Conservation (phyloP, 2,113 vertebrate genomes). For the Pterocles burchelli region DNA sequence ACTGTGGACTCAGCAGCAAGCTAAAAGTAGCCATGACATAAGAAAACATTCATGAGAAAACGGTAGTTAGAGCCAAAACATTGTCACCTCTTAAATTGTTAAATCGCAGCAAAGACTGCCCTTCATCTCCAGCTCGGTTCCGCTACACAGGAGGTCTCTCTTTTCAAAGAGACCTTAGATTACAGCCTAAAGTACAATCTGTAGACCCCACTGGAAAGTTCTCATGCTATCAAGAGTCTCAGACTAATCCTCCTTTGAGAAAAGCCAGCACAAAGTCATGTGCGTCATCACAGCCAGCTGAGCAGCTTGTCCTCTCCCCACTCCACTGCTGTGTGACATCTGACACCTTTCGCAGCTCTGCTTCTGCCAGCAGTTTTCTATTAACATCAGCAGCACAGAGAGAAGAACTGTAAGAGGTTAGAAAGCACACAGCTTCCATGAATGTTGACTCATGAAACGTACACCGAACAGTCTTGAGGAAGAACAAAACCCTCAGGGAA, state of each 20-base stretch:
- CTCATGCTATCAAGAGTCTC: not conserved
- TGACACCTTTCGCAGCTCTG: not conserved
- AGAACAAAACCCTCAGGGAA: not conserved
- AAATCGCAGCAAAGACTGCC: not conserved
- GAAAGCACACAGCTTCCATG: not conserved
- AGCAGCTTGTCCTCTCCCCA: constrained; percentile 16
- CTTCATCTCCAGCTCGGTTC: not conserved
- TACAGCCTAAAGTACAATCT: not conserved
- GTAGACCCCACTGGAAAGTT: not conserved
- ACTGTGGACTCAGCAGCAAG: not conserved
- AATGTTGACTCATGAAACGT: not conserved
- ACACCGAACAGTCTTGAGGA: not conserved
- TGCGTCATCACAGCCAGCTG: not conserved
- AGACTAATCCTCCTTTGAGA: constrained; percentile 20
- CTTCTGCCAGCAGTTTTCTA: constrained; percentile 10
- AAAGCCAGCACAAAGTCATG: constrained; percentile 8
- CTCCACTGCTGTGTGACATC: not conserved
- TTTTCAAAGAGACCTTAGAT: constrained; percentile 19
- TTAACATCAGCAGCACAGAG: not conserved
- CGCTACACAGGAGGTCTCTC: not conserved
- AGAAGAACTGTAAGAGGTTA: not conserved
- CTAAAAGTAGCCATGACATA: not conserved
- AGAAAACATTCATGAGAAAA: not conserved
- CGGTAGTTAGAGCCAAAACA: not conserved
- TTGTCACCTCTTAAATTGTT: not conserved